Evolutionary conservation across 2,113 vertebrate genomes (phyloP).

Genomic region (Bombycilla garrulus): DNA sequence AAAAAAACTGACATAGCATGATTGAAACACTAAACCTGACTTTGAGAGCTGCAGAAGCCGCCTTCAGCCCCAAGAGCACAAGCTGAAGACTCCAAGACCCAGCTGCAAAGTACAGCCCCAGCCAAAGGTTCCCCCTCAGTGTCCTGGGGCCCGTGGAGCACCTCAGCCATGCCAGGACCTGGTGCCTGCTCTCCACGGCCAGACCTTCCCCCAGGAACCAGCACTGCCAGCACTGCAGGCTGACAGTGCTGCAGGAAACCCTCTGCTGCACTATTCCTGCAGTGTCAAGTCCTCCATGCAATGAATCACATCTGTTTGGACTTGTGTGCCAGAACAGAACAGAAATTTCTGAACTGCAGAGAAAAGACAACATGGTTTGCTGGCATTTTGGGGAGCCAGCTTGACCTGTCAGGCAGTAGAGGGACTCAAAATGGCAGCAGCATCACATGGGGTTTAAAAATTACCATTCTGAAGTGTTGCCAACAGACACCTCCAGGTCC

Average conservation of each 20-base stretch:
- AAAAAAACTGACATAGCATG: accelerated
- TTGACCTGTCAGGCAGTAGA: accelerated
- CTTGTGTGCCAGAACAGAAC: conserved; percentile 2
- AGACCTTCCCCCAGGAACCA: neutral
- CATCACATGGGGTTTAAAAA: neutral
- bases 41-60: neutral
- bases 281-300: neutral
- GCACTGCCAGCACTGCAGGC: neutral
- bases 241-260: neutral
- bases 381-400: neutral
- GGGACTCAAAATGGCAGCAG: neutral
- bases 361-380: neutral
- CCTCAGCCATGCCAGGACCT: neutral
- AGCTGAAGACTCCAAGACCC: neutral
- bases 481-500: neutral
- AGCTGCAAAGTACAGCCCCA: neutral
- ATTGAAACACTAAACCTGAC: neutral
- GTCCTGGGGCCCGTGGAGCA: neutral
- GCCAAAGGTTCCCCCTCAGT: neutral
- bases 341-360: neutral
- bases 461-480: accelerated
- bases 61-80: neutral
- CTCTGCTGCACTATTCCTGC: neutral
- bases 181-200: accelerated
- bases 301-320: conserved; percentile 24